phyloP scores from a whole-genome alignment of 1,140 invertebrate genomes.

The Hydropsyche tenuis region DNA sequence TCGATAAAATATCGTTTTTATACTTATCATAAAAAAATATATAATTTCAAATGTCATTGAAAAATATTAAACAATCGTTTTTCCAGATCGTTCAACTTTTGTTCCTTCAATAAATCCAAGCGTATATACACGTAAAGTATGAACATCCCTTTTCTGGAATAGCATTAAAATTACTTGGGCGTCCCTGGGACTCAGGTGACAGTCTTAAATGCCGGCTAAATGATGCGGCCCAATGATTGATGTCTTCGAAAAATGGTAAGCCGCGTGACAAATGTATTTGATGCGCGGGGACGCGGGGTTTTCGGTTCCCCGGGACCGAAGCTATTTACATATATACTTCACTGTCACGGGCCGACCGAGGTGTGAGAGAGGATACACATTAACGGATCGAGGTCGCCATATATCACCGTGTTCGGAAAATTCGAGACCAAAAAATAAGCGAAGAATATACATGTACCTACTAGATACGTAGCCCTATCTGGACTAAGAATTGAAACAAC shows the following conservation, averaged over 20 bases:
- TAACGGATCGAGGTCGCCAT: slow-evolving; percentile 26
- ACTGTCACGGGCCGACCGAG: slow-evolving; percentile 24
- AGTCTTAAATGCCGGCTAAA: slow-evolving; percentile 45
- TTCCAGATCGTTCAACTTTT: too few relatives aligned
- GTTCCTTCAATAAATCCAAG: too few relatives aligned
- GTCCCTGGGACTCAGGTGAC: slow-evolving; percentile 39
- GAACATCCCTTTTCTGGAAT: too few relatives aligned
- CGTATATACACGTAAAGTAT: too few relatives aligned
- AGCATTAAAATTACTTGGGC: not conserved
- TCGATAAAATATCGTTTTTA: too few relatives aligned
- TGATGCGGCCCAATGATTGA: slow-evolving; percentile 45
- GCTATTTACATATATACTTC: slow-evolving; percentile 38
- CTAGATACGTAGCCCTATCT: too few relatives aligned
- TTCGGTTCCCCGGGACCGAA: slow-evolving; percentile 26
- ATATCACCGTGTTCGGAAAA: not conserved
- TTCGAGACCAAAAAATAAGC: too few relatives aligned
- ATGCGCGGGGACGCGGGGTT: slow-evolving; percentile 22
- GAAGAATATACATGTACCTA: not conserved
- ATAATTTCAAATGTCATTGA: too few relatives aligned
- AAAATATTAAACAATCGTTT: too few relatives aligned
- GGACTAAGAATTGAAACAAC: too few relatives aligned
- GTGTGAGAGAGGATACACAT: slow-evolving; percentile 34
- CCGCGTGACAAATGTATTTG: slow-evolving; percentile 45
- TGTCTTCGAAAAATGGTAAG: slow-evolving; percentile 43
- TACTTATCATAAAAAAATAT: too few relatives aligned